A percentile compares a stretch with the other conserved stretches of the same genome.
phyloP scores from a whole-genome alignment of 2,888 invertebrate genomes.

The Odontothrips loti region DNA sequence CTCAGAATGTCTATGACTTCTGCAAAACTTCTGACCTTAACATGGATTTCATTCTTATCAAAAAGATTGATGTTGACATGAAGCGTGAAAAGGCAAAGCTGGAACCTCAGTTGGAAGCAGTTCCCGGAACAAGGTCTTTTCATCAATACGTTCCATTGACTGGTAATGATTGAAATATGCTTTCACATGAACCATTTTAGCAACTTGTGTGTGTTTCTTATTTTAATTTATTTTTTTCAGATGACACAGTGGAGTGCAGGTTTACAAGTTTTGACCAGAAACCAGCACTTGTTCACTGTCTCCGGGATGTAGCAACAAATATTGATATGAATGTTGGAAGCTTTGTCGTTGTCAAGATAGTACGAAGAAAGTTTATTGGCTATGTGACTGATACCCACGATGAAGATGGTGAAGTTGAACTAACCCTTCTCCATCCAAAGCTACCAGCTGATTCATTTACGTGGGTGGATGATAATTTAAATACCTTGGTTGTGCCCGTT shows the following conservation, averaged over 20 bases:
- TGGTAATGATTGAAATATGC: neutral
- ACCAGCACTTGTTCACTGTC: neutral
- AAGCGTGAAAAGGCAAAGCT: neutral
- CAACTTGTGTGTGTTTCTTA: neutral
- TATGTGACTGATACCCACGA: neutral
- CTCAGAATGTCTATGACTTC: neutral
- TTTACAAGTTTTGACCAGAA: neutral
- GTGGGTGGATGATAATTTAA: neutral
- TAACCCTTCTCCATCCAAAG: constrained; percentile 3
- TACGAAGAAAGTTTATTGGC: constrained; percentile 1
- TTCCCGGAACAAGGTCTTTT: constrained; percentile 5
- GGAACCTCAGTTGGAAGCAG: neutral
- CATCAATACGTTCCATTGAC: neutral
- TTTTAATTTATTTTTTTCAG: neutral
- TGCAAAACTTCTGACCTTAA: neutral
- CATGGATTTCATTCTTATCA: neutral
- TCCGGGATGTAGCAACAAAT: neutral
- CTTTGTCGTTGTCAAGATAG: neutral
- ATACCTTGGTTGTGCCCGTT: neutral
- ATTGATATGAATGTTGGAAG: neutral
- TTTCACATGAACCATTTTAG: neutral
- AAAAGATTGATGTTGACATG: neutral
- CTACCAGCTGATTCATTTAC: neutral
- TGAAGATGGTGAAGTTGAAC: neutral
- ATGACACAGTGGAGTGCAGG: constrained; percentile 3